Evolutionary conservation across 2,797 vertebrate genomes (phyloP), one percentile per base, ranked within the genome.

Genomic region (Micromesistius poutassou): DNA sequence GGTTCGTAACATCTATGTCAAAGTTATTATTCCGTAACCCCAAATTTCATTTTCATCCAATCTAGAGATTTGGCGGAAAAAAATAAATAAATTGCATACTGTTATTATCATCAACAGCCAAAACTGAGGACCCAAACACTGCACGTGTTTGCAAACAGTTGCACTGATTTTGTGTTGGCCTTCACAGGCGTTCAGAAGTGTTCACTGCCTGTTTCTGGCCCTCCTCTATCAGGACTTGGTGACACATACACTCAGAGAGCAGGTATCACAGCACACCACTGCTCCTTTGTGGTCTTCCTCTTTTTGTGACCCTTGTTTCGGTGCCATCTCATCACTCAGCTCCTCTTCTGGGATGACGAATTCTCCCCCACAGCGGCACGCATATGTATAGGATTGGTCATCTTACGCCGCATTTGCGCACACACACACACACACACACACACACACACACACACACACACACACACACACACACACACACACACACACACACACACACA

Each of bases 211-310:
- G 46, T 55, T 55, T 22, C 40, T 13, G 40, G 55, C 5, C 1
- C 6, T 22, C n/a, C 7, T 8, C 55, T 62, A 62, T 7, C 22
- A n/a, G 55, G 71, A 35, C 71, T 35, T 35, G 9, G 5, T n/a
- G 71, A 72, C 71, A n/a, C 33, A 35, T 14, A 72, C 71, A n/a
- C 71, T 72, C 30, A 72, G 31, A 16, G 71, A 72, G 19, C 71
- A 72, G 31, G 71, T 72, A 12, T 72, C 71, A 35, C 71, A 72
- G 71, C 71, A 72, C 71, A 72, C 30, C 31, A 35, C 31, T 8
- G 33, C 71, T 33, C 70, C 25, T 28, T 13, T 68, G 62, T 28
- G 2, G 62, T 7, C 68, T 28, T 28, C 68, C 13, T 71, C 68
- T 5, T 13, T 2, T n/a, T 71, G 1, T 30, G 70, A 30, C 30